A percentile compares a stretch with the other conserved stretches of the same genome.
Evolutionary conservation across 2,797 vertebrate genomes (phyloP).

Genomic region (Arnoldichthys spilopterus): DNA sequence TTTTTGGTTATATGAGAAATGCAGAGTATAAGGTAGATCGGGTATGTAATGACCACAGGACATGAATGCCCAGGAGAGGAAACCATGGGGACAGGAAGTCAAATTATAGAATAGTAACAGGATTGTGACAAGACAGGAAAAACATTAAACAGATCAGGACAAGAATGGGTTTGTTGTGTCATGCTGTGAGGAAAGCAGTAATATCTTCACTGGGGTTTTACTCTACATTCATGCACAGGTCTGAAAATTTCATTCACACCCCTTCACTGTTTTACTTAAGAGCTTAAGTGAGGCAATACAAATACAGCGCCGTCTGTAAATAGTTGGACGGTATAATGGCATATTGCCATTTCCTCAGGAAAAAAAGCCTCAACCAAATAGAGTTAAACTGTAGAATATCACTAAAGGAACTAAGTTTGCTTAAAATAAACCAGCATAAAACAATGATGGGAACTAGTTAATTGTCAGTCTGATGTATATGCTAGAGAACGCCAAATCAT

Average conservation of each 20-base stretch:
- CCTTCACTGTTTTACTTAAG: background rate
- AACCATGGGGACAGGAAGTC: background rate
- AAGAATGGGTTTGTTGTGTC: slow-evolving; percentile 6
- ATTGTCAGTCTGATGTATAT: background rate
- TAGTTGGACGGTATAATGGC: background rate
- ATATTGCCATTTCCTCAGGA: no score
- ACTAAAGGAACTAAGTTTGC: background rate
- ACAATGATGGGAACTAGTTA: slow-evolving; percentile 1
- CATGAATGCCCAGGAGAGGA: slow-evolving; percentile 27
- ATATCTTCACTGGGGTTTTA: background rate
- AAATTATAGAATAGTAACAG: background rate
- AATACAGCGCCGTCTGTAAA: background rate
- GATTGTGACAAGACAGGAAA: slow-evolving; percentile 6
- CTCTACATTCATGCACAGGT: background rate
- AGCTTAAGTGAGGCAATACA: background rate
- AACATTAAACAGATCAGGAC: background rate
- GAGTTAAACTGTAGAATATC: background rate
- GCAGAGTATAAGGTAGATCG: background rate
- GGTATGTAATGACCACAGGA: background rate
- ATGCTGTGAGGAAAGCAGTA: slow-evolving; percentile 9
- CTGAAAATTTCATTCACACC: background rate
- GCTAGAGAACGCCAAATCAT: background rate
- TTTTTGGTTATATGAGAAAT: no score
- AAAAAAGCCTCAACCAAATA: background rate
- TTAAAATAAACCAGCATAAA: background rate